These are phyloP conservation scores for Paracentrotus lividus DNA, from an alignment of 53 echinoderm and acorn worm species.

Conservation along the genomic window DNA sequence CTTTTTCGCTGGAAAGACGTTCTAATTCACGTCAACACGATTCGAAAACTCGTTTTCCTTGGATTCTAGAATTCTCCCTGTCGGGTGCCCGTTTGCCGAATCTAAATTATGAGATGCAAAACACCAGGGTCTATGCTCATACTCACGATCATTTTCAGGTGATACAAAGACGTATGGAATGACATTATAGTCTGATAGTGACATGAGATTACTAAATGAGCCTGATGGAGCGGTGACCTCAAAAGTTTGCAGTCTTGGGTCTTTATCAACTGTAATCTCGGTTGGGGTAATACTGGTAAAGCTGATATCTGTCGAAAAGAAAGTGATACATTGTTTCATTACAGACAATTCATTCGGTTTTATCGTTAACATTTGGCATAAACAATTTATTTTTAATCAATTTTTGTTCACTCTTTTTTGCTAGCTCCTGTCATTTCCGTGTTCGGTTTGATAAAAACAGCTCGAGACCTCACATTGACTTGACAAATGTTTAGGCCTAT, in stretches of 20 bases:
- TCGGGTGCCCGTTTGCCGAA: too few relatives aligned
- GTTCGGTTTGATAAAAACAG: too few relatives aligned
- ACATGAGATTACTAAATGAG: conserved; percentile 6
- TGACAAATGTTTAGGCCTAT: too few relatives aligned
- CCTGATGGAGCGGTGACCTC: conserved; percentile 67
- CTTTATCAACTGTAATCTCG: conserved; percentile 48
- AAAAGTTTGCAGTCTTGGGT: conserved; percentile 38
- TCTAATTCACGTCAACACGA: too few relatives aligned
- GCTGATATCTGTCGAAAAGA: conserved; percentile 60
- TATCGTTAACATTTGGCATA: background rate
- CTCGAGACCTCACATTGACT: too few relatives aligned
- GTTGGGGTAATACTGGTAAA: conserved; percentile 67
- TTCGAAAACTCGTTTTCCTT: too few relatives aligned
- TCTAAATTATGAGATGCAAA: too few relatives aligned
- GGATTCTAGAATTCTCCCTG: too few relatives aligned
- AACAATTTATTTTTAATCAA: background rate
- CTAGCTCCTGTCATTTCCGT: background rate
- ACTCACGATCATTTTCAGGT: conserved; percentile 72
- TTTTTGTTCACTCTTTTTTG: background rate
- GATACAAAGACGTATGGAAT: conserved; percentile 64
- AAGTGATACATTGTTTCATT: too few relatives aligned
- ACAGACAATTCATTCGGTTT: background rate
- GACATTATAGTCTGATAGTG: conserved; percentile 67
- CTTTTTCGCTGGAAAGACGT: too few relatives aligned
- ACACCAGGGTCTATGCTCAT: too few relatives aligned